A percentile compares a stretch with the other conserved stretches of the same genome.
Conservation (phyloP, 2,888 invertebrate genomes). For the Acrobasis repandana region DNA sequence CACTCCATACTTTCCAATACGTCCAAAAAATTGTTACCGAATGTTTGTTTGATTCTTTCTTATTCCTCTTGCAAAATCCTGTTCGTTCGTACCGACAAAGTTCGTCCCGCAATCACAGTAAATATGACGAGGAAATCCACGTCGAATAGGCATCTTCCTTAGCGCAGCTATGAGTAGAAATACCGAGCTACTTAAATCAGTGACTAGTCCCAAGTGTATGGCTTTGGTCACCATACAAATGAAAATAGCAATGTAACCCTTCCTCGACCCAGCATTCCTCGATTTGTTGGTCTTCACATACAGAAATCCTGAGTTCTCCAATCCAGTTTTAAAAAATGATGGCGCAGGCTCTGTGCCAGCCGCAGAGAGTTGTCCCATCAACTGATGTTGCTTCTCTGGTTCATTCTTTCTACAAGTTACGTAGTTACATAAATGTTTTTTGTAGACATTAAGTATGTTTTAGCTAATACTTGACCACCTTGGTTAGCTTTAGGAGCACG, state of each 20-base stretch:
- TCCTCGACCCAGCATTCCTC: slow-evolving; percentile 27
- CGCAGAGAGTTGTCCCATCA: slow-evolving; percentile 31
- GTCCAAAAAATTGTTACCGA: no score
- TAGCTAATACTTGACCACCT: no score
- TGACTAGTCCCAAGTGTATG: slow-evolving; percentile 29
- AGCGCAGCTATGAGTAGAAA: slow-evolving; percentile 35
- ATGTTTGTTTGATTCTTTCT: no score
- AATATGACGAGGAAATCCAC: neutral
- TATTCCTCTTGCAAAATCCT: no score
- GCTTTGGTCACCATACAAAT: slow-evolving; percentile 33
- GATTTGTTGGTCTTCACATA: slow-evolving; percentile 29
- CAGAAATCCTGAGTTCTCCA: slow-evolving; percentile 20
- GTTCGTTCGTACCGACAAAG: no score
- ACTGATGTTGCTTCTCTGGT: slow-evolving; percentile 26
- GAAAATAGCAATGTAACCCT: slow-evolving; percentile 32
- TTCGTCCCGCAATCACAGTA: slow-evolving; percentile 2
- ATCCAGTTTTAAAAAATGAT: no score
- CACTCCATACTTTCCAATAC: no score
- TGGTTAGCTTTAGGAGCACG: no score
- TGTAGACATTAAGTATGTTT: no score
- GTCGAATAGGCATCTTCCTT: slow-evolving; percentile 30
- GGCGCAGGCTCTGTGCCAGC: no score
- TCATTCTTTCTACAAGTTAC: slow-evolving; percentile 27
- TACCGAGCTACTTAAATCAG: slow-evolving; percentile 29
- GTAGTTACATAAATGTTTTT: slow-evolving; percentile 29